Base-by-base conservation (phyloP, 2,113 vertebrate species). In the Raja brachyura region DNA sequence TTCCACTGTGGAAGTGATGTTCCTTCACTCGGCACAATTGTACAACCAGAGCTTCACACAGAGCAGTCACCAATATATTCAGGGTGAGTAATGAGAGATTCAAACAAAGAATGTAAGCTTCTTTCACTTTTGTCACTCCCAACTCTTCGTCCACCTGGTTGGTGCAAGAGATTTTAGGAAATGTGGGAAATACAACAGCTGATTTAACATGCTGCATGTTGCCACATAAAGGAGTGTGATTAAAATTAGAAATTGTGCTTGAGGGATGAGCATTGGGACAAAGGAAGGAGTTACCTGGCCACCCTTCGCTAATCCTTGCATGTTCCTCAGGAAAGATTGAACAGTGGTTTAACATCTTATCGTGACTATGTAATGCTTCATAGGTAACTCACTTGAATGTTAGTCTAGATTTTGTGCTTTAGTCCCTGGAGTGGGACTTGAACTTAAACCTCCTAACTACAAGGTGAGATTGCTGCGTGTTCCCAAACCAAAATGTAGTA, bases 1-100 rank as follows among this genome's bases (percentile, higher is more conserved):
- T 78, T 98, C 97, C n/a, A 97, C 97, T 18, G 96, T 97, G 93
- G 98, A 99, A 95, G 96, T 97, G 63, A 97, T 98, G 96, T 98
- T 99, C 94, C 95, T 99, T 94, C 95, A 96, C 78, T 97, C 96
- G 18, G 97, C 98, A 68, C 98, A 98, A 94, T 97, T 98, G 94
- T 98, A 98, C 86, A 97, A 97, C 94, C 96, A 96, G 93, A 97
- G 96, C 95, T 92, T 92, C 90, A 92, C 90, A 92, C 90, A 70
- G 90, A 92, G 39, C 48, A 70, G 33, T 28, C 90, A 73, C 90
- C 90, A 54, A 73, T 73, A 73, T 48, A 25, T 25, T n/a, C 90
- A 92, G 10, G 90, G 90, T 92, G 10, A 92, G 90, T 92, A 54
- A 92, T 22, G 28, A 13, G 83, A 18, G 13, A 66, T 66, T 88